Base-by-base conservation (phyloP, 2,888 invertebrate species). In the Notocelia uddmanniana region DNA sequence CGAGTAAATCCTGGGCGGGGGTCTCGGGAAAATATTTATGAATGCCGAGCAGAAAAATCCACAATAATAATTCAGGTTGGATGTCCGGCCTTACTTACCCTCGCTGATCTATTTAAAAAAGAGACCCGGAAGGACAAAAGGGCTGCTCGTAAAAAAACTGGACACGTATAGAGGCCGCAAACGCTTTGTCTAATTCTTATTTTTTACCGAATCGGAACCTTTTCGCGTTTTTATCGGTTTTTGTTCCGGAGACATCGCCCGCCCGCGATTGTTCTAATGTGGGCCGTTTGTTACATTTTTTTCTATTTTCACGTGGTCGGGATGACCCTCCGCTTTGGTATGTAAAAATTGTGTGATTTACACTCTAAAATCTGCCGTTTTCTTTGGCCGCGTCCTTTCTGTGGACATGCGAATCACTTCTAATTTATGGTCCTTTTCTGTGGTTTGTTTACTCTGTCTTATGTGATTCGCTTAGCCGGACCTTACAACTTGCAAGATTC, bases 101-200 rank as follows among this genome's bases (percentile, higher is more conserved):
- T 85, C 90, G 87, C 90, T 91, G 93, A 93, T 93, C 93, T 93
- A 93, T 93, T 93, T 93, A 93, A 93, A 93, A 92, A 92, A 91
- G 89, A 89, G 89, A 85, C 87, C 89, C 92, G 92, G 91, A 93
- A 92, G 93, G 92, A 92, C 92, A 93, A 93, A 92, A 89, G 89
- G 92, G 91, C 88, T 80, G 81, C 85, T 89, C 89, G 88, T 90
- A 91, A 92, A 93, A 92, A 93, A 91, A 90, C 91, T 89, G 91
- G 90, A 89, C 93, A 91, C 91, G 91, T 92, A 90, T 89, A 91
- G 88, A 91, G 90, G 89, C 86, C 88, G 88, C 84, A 86, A 78
- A 78, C 83, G 88, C 90, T 89, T 93, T 93, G 93, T 93, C 92
- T 91, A 87, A 89, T 92, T 93, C 93, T 93, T 93, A 93, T 93